These are phyloP conservation scores for Achlya flavicornis DNA, from an alignment of 2,888 invertebrate genomes.

Conservation along the genomic window DNA sequence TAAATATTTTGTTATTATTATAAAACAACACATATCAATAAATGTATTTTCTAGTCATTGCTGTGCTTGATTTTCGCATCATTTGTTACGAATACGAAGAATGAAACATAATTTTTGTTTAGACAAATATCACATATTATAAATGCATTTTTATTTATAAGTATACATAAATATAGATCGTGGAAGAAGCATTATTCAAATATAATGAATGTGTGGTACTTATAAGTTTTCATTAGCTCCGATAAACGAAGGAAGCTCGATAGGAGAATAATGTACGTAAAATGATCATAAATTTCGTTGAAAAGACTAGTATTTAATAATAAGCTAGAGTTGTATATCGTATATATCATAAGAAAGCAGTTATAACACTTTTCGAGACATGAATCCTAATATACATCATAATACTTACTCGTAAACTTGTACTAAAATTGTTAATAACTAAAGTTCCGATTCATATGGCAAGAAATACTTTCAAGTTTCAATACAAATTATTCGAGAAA, in stretches of 20 bases:
- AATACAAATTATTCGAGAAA: conserved; percentile 29
- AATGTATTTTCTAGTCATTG: conserved; percentile 82
- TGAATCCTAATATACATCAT: not conserved
- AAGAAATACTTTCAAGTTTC: conserved; percentile 40
- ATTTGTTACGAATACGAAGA: conserved; percentile 18
- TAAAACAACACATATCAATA: conserved; percentile 76
- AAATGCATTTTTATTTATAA: conserved; percentile 48
- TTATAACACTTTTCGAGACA: not conserved
- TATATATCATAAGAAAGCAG: not conserved
- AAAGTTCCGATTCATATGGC: conserved; percentile 46
- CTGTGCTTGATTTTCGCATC: conserved; percentile 39
- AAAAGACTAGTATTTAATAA: not conserved
- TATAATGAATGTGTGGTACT: not conserved
- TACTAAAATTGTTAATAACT: conserved; percentile 44
- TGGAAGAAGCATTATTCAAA: conserved; percentile 35
- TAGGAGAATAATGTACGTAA: not conserved
- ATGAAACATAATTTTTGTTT: conserved; percentile 28
- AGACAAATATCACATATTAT: conserved; percentile 52
- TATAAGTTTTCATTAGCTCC: not conserved
- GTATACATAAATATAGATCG: conserved; percentile 13
- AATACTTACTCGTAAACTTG: conserved; percentile 28
- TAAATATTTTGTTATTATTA: conserved; percentile 80
- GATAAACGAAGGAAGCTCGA: not conserved
- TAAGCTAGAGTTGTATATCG: not conserved
- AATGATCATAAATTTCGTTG: conserved; percentile 7